Evolutionary conservation across 2,888 invertebrate species (phyloP).

Genomic region (Temnothorax ravouxi): DNA sequence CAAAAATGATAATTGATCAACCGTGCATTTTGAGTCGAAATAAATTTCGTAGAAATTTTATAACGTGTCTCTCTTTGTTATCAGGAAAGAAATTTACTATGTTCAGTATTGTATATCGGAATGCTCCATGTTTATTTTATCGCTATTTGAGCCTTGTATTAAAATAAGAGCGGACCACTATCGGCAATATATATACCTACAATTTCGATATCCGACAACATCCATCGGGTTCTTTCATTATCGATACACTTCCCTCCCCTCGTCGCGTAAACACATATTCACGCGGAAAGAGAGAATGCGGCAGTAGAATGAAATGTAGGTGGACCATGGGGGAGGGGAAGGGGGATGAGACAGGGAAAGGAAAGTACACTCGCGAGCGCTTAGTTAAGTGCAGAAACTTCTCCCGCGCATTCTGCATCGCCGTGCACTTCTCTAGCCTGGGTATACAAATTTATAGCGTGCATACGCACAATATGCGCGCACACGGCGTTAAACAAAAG

Average conservation of each 20-base stretch:
- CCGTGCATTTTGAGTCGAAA: not conserved
- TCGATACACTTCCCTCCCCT: slow-evolving; percentile 37
- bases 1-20: not conserved
- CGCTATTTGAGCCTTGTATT: not conserved
- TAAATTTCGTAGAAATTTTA: not conserved
- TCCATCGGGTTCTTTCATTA: slow-evolving; percentile 62
- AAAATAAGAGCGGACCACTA: slow-evolving; percentile 21
- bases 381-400: slow-evolving; percentile 82
- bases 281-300: slow-evolving; percentile 23
- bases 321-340: slow-evolving; percentile 1
- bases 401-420: slow-evolving; percentile 77
- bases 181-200: slow-evolving; percentile 21
- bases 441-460: slow-evolving; percentile 80
- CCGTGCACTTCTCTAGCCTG: slow-evolving; percentile 67
- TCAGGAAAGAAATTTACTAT: not conserved
- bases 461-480: slow-evolving; percentile 80
- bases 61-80: not conserved
- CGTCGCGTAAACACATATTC: slow-evolving; percentile 6
- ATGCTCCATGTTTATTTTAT: not conserved
- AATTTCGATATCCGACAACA: slow-evolving; percentile 51
- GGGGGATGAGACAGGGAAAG: slow-evolving; percentile 18
- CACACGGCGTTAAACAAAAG: slow-evolving; percentile 78
- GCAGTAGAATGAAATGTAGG: slow-evolving; percentile 27
- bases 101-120: not conserved
- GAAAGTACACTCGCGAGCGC: slow-evolving; percentile 62